Base-by-base conservation (phyloP, 2,797 vertebrate species). In the Platalea minor region DNA sequence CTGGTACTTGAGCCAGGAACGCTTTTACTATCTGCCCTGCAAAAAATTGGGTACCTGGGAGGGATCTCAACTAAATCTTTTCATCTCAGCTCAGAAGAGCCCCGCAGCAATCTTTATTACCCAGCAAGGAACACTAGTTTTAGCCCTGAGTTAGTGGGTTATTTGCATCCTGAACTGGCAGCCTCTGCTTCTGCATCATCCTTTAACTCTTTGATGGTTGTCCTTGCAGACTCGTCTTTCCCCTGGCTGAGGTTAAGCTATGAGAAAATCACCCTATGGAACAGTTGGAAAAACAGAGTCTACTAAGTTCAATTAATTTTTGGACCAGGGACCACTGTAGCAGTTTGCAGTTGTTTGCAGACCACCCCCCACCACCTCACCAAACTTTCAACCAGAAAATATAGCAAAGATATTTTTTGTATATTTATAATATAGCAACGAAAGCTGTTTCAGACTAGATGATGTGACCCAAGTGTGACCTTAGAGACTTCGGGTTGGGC, bases 241-340 rank as follows among this genome's bases (percentile, higher is more conserved):
- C 21, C 17, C 23, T 67, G 26, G 43, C 15, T 65, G 24, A 41
- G 46, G 35, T 53, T 50, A 31, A 93, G 15, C 23, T 37, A 6
- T 3, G 11, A 73, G 41, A 72, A 76, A 87, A 79, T 41, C 48
- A 35, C 19, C 10, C 28, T 26, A 18, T 23, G 4, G 48, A 85
- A 67, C 5, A 31, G 41, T 39, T 31, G 0, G 4, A 31, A 51
- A 68, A 29, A 24, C 1, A 41, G 25, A 33, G 4, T 17, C 23
- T 43, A 13, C 31, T 51, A 26, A 17, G 17, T 64, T 91, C 11
- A 72, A 31, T 43, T 53, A 24, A 3, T 19, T 72, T 80, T 53
- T 76, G 28, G 20, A n/a, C 35, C 20, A 10, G 31, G 45, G 41
- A 18, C 26, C 10, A 21, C 13, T 61, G 43, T 37, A 18, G 74